A percentile compares a stretch with the other conserved stretches of the same genome.
Evolutionary conservation across 2,888 invertebrate species (phyloP).

Genomic region (Ormyrus rosae): DNA sequence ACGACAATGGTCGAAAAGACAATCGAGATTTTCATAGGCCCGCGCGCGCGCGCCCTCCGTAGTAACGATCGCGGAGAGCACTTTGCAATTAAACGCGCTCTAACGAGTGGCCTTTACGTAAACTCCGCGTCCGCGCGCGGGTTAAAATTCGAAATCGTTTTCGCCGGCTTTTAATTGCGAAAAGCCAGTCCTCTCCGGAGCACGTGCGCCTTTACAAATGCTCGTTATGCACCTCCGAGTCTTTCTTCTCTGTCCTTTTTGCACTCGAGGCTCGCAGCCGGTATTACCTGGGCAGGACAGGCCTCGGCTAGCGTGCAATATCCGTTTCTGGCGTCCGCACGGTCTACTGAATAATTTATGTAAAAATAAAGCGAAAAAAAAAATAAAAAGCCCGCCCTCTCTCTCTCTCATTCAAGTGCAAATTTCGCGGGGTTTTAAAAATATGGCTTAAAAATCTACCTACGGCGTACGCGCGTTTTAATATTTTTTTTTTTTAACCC

Average conservation of each 20-base stretch:
- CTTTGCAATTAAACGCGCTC: constrained; percentile 12
- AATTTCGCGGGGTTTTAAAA: constrained; percentile 13
- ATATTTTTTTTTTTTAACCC: not conserved
- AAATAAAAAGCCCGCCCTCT: not conserved
- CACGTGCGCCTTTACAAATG: not conserved
- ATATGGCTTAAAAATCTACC: not conserved
- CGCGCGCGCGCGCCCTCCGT: not conserved
- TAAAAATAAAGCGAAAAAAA: not conserved
- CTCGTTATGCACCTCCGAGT: not conserved
- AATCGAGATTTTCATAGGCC: not conserved
- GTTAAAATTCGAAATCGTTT: constrained; percentile 42
- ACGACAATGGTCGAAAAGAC: too few species aligned
- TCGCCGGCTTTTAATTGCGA: constrained; percentile 26
- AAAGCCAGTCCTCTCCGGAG: not conserved
- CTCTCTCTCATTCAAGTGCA: constrained; percentile 10
- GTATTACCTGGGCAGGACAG: not conserved
- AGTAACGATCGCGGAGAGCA: not conserved
- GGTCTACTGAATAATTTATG: constrained; percentile 28
- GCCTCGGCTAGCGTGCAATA: not conserved
- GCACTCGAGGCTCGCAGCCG: not conserved
- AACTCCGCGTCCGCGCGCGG: constrained; percentile 30
- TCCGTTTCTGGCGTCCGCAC: constrained; percentile 2
- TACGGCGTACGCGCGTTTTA: not conserved
- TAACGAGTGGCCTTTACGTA: constrained; percentile 38
- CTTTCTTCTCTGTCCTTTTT: not conserved